Percentiles rank a stretch among this genome's conserved stretches.
Evolutionary conservation across 2,888 invertebrate genomes (phyloP).

Genomic region (Latrodectus elegans): DNA sequence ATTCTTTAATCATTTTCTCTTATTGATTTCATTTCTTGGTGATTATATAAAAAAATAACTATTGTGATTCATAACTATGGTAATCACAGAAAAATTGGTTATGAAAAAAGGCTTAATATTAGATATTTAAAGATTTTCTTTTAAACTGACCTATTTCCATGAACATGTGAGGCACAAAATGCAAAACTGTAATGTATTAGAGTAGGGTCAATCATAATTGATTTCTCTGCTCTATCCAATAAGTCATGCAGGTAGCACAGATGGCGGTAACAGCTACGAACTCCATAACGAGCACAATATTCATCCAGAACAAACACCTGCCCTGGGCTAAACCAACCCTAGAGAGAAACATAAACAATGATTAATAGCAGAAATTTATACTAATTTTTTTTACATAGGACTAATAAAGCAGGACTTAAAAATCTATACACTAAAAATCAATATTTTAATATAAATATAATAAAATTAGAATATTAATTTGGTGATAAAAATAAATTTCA

Average conservation of each 20-base stretch:
- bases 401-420: too few relatives aligned
- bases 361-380: neutral
- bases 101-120: too few relatives aligned
- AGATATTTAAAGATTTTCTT: neutral
- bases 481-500: too few relatives aligned
- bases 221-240: constrained; percentile 94
- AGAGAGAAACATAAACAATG: constrained; percentile 66
- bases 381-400: neutral
- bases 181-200: constrained; percentile 99
- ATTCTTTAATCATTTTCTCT: too few relatives aligned
- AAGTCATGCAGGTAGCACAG: constrained; percentile 96
- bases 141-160: constrained; percentile 91
- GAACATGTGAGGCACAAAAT: constrained; percentile 99
- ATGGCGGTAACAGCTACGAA: constrained; percentile 96
- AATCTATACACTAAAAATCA: too few relatives aligned
- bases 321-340: constrained; percentile 99
- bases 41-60: too few relatives aligned
- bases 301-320: constrained; percentile 99
- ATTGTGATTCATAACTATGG: too few relatives aligned
- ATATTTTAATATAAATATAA: too few relatives aligned
- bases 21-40: too few relatives aligned
- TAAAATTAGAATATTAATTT: too few relatives aligned
- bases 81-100: neutral
- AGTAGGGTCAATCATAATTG: constrained; percentile 97
- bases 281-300: constrained; percentile 97